Conservation (phyloP, 2,113 vertebrate genomes). For the Hippocampus comes region DNA sequence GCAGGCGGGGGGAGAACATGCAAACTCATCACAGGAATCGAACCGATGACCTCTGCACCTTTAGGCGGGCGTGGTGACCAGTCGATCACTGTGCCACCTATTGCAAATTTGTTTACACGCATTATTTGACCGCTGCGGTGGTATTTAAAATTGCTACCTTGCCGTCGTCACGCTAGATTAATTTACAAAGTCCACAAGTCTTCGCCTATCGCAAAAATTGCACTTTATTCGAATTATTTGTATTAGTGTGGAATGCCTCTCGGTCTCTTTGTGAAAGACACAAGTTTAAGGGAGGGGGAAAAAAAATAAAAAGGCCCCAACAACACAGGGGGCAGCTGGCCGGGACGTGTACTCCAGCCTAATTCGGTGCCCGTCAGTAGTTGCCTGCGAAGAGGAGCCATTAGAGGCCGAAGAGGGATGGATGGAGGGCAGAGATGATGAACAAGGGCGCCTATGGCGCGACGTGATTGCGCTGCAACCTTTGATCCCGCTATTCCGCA, state of each 20-base stretch:
- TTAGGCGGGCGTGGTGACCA: no score
- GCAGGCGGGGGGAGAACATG: no score
- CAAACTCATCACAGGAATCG: no score
- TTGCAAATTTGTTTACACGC: no score
- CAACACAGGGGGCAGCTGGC: conserved; percentile 11
- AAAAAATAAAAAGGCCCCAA: not conserved
- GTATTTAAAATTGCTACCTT: no score
- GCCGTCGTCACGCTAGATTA: not conserved
- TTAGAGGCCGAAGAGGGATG: conserved; percentile 69
- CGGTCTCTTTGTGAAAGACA: conserved; percentile 40
- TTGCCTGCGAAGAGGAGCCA: conserved; percentile 64
- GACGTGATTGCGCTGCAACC: conserved; percentile 43
- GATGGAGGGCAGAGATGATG: conserved; percentile 51
- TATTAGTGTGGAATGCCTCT: conserved; percentile 17
- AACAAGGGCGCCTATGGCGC: conserved; percentile 39
- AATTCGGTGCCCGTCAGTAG: conserved; percentile 65
- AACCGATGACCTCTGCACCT: no score
- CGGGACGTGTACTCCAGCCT: conserved; percentile 63
- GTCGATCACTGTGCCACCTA: no score
- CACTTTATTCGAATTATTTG: no score
- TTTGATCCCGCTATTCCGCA: conserved; percentile 39
- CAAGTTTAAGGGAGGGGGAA: conserved; percentile 9
- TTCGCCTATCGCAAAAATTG: no score
- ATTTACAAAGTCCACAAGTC: conserved; percentile 19
- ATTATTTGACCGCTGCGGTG: no score